phyloP scores from a whole-genome alignment of 2,113 vertebrate genomes.

The Heterocephalus glaber region DNA sequence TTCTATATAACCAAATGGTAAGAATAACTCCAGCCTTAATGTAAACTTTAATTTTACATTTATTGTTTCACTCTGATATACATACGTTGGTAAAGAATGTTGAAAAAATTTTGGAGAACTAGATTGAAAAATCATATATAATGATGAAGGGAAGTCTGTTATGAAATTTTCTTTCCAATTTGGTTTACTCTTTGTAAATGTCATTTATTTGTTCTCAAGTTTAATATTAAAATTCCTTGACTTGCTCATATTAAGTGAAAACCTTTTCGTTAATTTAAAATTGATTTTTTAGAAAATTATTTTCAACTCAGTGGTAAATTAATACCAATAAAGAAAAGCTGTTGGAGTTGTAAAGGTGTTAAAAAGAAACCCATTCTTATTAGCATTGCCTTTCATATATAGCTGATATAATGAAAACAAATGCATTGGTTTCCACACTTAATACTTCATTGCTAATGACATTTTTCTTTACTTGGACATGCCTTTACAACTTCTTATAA shows the following conservation, averaged over 20 bases:
- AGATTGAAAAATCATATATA: background rate
- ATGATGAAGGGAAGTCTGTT: background rate
- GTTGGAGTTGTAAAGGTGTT: conserved; percentile 56
- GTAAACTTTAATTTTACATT: background rate
- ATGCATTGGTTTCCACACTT: conserved; percentile 29
- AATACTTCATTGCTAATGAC: background rate
- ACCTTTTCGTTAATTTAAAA: conserved; percentile 71
- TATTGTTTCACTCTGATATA: background rate
- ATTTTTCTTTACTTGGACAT: conserved; percentile 27
- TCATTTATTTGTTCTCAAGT: background rate
- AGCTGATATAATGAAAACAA: conserved; percentile 67
- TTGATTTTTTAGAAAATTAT: conserved; percentile 68
- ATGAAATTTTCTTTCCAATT: conserved; percentile 12
- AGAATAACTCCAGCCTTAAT: background rate
- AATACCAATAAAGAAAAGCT: conserved; percentile 69
- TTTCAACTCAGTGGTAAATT: conserved; percentile 72
- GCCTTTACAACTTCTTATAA: conserved; percentile 43
- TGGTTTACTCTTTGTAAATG: background rate
- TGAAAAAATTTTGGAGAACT: background rate
- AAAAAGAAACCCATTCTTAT: conserved; percentile 54
- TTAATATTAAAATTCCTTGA: conserved; percentile 61
- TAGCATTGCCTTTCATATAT: conserved; percentile 68
- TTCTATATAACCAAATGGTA: background rate
- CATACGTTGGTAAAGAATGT: background rate
- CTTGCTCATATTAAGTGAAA: conserved; percentile 59